Evolutionary conservation across 2,888 invertebrate species (phyloP).

Genomic region (Cerastis rubricosa): DNA sequence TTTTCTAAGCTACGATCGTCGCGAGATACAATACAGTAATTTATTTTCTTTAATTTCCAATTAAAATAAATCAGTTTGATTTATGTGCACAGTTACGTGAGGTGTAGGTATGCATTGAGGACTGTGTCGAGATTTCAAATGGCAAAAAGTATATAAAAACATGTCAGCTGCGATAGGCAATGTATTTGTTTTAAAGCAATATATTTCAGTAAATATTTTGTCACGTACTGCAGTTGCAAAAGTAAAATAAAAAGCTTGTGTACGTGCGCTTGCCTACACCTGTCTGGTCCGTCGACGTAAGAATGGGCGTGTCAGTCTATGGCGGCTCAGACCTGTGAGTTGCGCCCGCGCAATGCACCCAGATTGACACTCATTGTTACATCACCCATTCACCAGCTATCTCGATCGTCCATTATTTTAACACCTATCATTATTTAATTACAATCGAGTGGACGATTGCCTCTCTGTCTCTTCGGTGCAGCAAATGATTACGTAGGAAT

Average conservation of each 20-base stretch:
- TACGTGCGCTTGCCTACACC: conserved; percentile 65
- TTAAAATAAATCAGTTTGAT: conserved; percentile 28
- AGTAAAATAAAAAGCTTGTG: conserved; percentile 51
- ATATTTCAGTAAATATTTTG: conserved; percentile 45
- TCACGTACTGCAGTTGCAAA: conserved; percentile 57
- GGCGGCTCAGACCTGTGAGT: conserved; percentile 29
- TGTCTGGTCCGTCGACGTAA: conserved; percentile 67
- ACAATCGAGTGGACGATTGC: conserved; percentile 70
- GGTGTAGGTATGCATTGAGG: conserved; percentile 8
- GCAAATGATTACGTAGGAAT: conserved; percentile 67
- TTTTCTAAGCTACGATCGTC: conserved; percentile 16
- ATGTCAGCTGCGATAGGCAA: not conserved
- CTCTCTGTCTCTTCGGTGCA: conserved; percentile 64
- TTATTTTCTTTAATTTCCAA: conserved; percentile 40
- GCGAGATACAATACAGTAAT: conserved; percentile 8
- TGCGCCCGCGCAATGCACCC: conserved; percentile 60
- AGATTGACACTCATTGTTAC: conserved; percentile 77
- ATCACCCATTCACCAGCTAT: conserved; percentile 79
- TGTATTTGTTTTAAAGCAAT: conserved; percentile 26
- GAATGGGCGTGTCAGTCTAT: conserved; percentile 62
- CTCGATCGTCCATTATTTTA: conserved; percentile 72
- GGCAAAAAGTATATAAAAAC: not conserved
- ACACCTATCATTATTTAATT: conserved; percentile 77
- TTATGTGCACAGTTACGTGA: conserved; percentile 16
- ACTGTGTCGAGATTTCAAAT: conserved; percentile 14